Conservation (phyloP, 2,888 invertebrate genomes). For the Rhyacophila evoluta region DNA sequence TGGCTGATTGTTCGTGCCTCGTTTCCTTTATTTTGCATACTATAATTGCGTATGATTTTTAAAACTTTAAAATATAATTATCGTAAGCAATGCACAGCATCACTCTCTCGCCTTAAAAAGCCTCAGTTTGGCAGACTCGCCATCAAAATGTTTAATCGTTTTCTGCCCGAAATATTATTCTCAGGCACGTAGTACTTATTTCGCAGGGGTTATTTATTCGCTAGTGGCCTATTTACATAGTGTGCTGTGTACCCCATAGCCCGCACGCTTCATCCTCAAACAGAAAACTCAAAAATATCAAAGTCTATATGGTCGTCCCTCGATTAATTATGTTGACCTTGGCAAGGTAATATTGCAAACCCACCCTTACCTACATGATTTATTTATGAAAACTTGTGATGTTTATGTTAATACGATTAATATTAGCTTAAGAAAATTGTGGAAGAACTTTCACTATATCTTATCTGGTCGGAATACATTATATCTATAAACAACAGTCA, state of each 20-base stretch:
- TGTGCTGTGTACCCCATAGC: neutral
- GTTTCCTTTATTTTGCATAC: too few species aligned
- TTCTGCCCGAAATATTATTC: constrained; percentile 26
- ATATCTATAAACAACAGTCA: too few species aligned
- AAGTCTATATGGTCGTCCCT: neutral
- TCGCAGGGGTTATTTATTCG: neutral
- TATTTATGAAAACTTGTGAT: neutral
- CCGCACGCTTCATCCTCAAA: neutral
- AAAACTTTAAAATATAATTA: neutral
- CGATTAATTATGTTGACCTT: constrained; percentile 18
- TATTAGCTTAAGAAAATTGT: too few species aligned
- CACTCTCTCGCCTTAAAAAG: neutral
- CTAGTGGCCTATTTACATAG: constrained; percentile 26
- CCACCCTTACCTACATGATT: neutral
- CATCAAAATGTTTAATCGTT: constrained; percentile 12
- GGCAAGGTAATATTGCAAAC: neutral
- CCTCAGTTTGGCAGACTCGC: neutral
- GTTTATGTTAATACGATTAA: too few species aligned
- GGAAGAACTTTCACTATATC: too few species aligned
- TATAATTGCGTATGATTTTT: too few species aligned
- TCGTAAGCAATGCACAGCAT: neutral
- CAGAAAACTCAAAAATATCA: constrained; percentile 3
- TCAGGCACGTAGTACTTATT: constrained; percentile 28
- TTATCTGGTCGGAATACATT: too few species aligned
- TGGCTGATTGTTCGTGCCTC: too few species aligned